Base-by-base conservation (phyloP, 2,797 vertebrate species). In the Acipenser ruthenus region DNA sequence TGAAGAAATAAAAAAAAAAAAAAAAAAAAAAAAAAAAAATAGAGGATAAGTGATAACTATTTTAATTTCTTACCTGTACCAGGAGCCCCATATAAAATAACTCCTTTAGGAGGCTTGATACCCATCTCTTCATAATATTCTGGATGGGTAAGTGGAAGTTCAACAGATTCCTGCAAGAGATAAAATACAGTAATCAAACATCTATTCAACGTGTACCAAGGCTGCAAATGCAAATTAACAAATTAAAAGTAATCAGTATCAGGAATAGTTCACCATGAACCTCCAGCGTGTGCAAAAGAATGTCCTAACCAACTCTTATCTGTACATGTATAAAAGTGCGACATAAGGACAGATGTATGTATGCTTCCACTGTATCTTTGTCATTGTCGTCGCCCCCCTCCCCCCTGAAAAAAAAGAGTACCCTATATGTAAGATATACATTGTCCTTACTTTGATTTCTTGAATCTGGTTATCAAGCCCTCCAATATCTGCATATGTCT, bases 61-160 rank as follows among this genome's bases (percentile, higher is more conserved):
- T 37, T 56, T 23, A 50, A 67, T 56, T 6, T 48, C 79, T 53
- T 79, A 98, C 97, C 97, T 90, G 97, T 99, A 75, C 97, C 96
- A 12, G 96, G 96, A 0, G 93, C 86, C 5, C 96, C 96, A 0
- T 98, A 99, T 1, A 99, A 83, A 82, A 99, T 99, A 69, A 99
- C 96, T 62, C 97, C 96, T 78, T 99, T 99, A 11, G 97, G 97
- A 15, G 96, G 97, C 69, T 99, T 99, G 68, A 99, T 99, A 60
- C 97, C 96, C 97, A 99, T 98, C 78, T 99, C 96, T 73, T 99
- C 97, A 4, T 99, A 99, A 78, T 99, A 99, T 37, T 99, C 96
- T 61, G 97, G 97, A 71, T 98, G 96, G 69, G 96, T 98, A 64
- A 99, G 93, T 12, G 96, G 96, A 71, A 99, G 89, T 83, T 98